phyloP scores from a whole-genome alignment of 2,113 vertebrate species.

The Nestor notabilis region DNA sequence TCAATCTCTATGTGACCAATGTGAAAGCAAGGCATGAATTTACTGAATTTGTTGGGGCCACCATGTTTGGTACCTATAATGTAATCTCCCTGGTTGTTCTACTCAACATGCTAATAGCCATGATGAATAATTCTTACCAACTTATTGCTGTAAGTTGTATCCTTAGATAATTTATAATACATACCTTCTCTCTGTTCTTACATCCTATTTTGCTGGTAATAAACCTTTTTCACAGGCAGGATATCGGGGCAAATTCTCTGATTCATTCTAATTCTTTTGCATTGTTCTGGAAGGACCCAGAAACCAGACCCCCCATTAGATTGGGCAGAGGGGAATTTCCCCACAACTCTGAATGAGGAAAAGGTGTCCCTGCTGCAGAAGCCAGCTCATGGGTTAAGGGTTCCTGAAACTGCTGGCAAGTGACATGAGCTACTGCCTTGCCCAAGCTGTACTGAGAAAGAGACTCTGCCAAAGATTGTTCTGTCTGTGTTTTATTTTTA shows the following conservation, averaged over 20 bases:
- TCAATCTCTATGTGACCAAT: slow-evolving; percentile 93
- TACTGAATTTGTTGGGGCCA: slow-evolving; percentile 94
- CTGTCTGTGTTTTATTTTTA: not conserved
- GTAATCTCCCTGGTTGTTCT: slow-evolving; percentile 96
- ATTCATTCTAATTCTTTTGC: not conserved
- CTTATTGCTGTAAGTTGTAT: slow-evolving; percentile 92
- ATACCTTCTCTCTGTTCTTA: not conserved
- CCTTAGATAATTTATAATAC: not conserved
- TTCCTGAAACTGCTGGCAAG: not conserved
- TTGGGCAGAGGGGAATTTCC: not conserved
- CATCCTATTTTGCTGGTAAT: not conserved
- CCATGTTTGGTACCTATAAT: slow-evolving; percentile 98
- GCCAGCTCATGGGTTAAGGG: accelerated
- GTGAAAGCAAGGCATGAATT: slow-evolving; percentile 89
- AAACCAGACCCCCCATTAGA: not conserved
- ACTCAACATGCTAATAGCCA: slow-evolving; percentile 99
- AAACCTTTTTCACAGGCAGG: not conserved
- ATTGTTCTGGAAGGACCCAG: not conserved
- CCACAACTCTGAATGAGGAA: not conserved
- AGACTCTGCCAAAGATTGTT: not conserved
- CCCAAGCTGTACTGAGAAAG: not conserved
- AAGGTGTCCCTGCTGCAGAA: not conserved
- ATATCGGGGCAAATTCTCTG: not conserved
- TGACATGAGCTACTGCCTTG: not conserved
- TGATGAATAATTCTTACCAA: slow-evolving; percentile 99